Percentiles rank a stretch among this genome's conserved stretches.
Conservation (phyloP, 1,140 invertebrate species). For the Phymastichus coffea region DNA sequence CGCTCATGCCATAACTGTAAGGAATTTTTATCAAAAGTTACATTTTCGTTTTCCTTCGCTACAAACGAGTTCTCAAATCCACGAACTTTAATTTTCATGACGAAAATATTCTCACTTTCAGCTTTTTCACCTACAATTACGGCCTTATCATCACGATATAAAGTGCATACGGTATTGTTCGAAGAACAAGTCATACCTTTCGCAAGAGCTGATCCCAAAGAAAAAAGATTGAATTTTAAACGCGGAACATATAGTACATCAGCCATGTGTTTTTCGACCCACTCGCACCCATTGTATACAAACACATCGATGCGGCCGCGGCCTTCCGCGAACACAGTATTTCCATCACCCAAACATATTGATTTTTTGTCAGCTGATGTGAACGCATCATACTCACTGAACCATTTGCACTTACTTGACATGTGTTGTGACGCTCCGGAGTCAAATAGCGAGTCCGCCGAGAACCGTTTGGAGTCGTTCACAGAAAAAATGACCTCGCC, state of each 20-base stretch:
- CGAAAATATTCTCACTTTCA: neutral
- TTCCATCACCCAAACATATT: slow-evolving; percentile 33
- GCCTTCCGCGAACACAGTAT: slow-evolving; percentile 26
- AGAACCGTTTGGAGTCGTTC: neutral
- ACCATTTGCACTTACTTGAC: slow-evolving; percentile 26
- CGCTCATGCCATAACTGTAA: slow-evolving; percentile 47
- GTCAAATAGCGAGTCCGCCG: slow-evolving; percentile 23
- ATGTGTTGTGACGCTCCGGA: slow-evolving; percentile 35
- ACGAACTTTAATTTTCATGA: slow-evolving; percentile 16
- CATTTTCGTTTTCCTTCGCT: slow-evolving; percentile 27
- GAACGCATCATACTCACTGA: slow-evolving; percentile 24
- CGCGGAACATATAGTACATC: slow-evolving; percentile 50
- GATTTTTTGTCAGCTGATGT: slow-evolving; percentile 7
- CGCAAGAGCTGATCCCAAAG: slow-evolving; percentile 38
- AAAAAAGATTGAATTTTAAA: slow-evolving; percentile 50
- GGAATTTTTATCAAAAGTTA: neutral
- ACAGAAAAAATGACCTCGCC: slow-evolving; percentile 1
- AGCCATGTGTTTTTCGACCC: slow-evolving; percentile 33
- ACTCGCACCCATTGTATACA: slow-evolving; percentile 30
- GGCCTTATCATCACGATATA: neutral
- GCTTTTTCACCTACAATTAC: neutral
- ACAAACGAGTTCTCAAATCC: slow-evolving; percentile 23
- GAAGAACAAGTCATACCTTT: slow-evolving; percentile 5
- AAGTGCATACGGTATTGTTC: neutral
- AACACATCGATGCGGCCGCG: slow-evolving; percentile 38